Base-by-base conservation (phyloP, 64 coral and sea anemone species). In the Actinia tenebrosa region DNA sequence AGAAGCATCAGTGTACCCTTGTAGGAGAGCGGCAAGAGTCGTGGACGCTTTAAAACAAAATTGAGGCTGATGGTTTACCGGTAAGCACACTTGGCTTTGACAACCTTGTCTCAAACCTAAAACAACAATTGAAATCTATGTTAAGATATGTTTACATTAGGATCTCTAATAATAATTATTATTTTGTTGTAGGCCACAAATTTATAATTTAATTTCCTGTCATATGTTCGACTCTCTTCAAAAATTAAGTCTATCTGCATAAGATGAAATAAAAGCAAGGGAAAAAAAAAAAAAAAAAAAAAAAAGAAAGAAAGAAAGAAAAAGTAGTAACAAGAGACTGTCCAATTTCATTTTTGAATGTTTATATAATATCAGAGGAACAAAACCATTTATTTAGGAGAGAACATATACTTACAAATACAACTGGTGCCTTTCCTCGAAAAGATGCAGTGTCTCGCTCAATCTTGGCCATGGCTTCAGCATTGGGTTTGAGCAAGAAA, bases 401-500 rank as follows among this genome's bases (percentile, higher is more conserved):
- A 50, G 47, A 17, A 69, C 9, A 23, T 69, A 26, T 30, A 75
- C 69, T 75, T 75, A 75, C 69, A 43, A 42, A 75, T 7, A 75
- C 69, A 11, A 75, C 69, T 14, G 69, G 69, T 14, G 58, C 44
- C 14, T 37, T 44, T 89, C 60, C 43, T 3, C 42, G 50, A 26
- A 22, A 58, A 52, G 66, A 45, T 30, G 56, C 87, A 1, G 80
- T 82, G 17, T 82, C 78, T 53, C 82, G 78, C 64, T 89, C 87
- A 30, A 89, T 83, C 59, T 30, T 82, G 16, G 44, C 56, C 78
- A 89, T 68, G 18, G 30, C 30, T 82, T 82, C 78, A 37, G 80
- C 78, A 82, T 89, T 80, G 10, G 78, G 87, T 52, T 81, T 89
- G 16, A 89, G 58, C 79, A 89, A 62, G 79, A 16, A 82, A 44